phyloP scores from a whole-genome alignment of 2,888 invertebrate genomes.

The Junonia oenone region DNA sequence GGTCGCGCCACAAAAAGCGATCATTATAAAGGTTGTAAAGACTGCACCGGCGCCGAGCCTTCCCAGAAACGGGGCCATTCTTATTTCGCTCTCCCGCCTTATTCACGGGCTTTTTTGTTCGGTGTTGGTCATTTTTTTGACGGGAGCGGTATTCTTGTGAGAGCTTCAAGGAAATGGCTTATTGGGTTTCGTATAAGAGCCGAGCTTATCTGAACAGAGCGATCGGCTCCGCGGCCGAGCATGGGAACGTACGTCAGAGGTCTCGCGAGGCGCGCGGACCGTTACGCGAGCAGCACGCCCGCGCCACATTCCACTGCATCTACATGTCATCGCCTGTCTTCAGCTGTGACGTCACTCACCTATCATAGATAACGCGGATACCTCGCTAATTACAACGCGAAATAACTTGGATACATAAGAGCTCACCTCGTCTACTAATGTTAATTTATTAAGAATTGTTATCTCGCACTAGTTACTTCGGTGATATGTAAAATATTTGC shows the following conservation, averaged over 20 bases:
- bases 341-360: constrained; percentile 38
- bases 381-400: constrained; percentile 18
- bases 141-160: constrained; percentile 69
- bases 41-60: constrained; percentile 73
- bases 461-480: background rate
- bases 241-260: constrained; percentile 52
- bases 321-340: constrained; percentile 43
- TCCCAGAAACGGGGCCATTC: constrained; percentile 75
- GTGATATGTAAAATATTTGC: background rate
- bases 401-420: background rate
- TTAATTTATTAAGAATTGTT: background rate
- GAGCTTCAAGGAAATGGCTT: constrained; percentile 75
- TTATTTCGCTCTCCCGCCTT: constrained; percentile 77
- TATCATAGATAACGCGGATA: constrained; percentile 34
- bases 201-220: constrained; percentile 62
- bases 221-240: constrained; percentile 50
- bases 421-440: background rate
- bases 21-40: constrained; percentile 75
- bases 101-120: constrained; percentile 65
- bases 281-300: constrained; percentile 42
- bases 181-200: constrained; percentile 72
- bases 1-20: constrained; percentile 68
- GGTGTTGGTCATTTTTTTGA: constrained; percentile 65
- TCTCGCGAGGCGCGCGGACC: constrained; percentile 44
- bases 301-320: constrained; percentile 36